Percentiles rank a stretch among this genome's conserved stretches.
Evolutionary conservation across 2,113 vertebrate species (phyloP).

Genomic region (Oreochromis tanganicae): DNA sequence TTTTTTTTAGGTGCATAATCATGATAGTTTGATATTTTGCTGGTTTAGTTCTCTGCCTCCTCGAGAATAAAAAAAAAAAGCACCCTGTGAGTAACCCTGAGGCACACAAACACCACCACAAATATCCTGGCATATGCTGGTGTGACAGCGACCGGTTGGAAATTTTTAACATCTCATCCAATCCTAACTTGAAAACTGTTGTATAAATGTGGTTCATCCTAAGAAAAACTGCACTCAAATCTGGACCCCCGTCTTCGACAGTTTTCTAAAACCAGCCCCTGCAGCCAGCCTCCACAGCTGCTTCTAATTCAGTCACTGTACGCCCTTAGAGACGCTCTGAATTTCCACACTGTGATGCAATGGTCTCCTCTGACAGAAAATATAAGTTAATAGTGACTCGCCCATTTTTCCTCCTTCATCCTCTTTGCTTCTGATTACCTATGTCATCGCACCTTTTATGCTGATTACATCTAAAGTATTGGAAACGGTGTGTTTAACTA

Average conservation of each 20-base stretch:
- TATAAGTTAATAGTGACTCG: not conserved
- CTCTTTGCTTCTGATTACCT: slow-evolving; percentile 18
- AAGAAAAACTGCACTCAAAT: not conserved
- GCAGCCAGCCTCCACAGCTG: slow-evolving; percentile 9
- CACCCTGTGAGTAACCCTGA: not conserved
- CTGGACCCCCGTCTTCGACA: not conserved
- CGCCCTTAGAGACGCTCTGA: not conserved
- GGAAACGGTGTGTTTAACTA: slow-evolving; percentile 57
- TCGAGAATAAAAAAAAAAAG: not conserved
- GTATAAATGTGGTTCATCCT: not conserved
- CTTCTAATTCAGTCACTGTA: not conserved
- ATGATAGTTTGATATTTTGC: not conserved
- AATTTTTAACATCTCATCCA: not conserved
- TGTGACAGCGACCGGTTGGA: not conserved
- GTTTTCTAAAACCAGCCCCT: not conserved
- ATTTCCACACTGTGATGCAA: slow-evolving; percentile 1
- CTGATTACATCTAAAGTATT: slow-evolving; percentile 38
- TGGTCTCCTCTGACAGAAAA: not conserved
- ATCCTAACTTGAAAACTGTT: not conserved
- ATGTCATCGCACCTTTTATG: slow-evolving; percentile 20
- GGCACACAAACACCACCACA: not conserved
- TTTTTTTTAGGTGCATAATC: not conserved
- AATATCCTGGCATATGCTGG: not conserved
- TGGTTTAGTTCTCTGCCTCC: not conserved
- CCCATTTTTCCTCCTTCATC: not conserved